These are phyloP conservation scores for Wasmannia auropunctata DNA, from an alignment of 1,140 invertebrate species.

Conservation along the genomic window DNA sequence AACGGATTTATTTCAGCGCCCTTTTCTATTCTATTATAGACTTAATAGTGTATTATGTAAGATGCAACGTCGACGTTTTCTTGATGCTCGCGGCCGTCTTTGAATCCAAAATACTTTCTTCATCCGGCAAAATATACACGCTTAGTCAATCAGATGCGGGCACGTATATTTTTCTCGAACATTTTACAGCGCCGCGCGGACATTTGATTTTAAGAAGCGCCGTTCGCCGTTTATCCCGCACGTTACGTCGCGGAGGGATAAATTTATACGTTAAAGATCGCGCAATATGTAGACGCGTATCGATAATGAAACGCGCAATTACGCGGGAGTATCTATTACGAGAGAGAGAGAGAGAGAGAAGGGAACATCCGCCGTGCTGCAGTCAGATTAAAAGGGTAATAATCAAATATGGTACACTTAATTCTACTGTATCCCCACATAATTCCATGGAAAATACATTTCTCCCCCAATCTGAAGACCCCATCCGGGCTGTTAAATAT, in stretches of 20 bases:
- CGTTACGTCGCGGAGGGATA: background rate
- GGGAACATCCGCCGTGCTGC: conserved; percentile 30
- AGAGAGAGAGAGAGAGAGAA: background rate
- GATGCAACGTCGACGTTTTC: conserved; percentile 30
- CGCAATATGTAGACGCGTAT: background rate
- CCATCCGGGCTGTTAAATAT: conserved; percentile 81
- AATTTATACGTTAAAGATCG: conserved; percentile 6
- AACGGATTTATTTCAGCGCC: conserved; percentile 80
- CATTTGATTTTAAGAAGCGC: background rate
- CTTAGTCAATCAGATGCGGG: background rate
- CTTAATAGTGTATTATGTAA: conserved; percentile 64
- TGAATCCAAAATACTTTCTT: background rate
- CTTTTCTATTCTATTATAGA: conserved; percentile 71
- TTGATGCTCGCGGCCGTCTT: background rate
- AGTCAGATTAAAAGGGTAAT: conserved; percentile 84
- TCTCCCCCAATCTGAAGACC: conserved; percentile 75
- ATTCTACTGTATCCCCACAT: conserved; percentile 80
- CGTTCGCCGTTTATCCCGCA: background rate
- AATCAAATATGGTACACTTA: conserved; percentile 83
- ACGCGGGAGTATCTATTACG: conserved; percentile 37
- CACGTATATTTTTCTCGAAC: background rate
- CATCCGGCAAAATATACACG: background rate
- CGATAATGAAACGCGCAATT: conserved; percentile 23
- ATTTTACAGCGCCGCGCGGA: background rate
- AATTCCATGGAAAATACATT: conserved; percentile 82